Percentiles rank a stretch among this genome's conserved stretches.
These are phyloP conservation scores for Chaenocephalus aceratus DNA, from an alignment of 2,113 vertebrate genomes.

Conservation along the genomic window DNA sequence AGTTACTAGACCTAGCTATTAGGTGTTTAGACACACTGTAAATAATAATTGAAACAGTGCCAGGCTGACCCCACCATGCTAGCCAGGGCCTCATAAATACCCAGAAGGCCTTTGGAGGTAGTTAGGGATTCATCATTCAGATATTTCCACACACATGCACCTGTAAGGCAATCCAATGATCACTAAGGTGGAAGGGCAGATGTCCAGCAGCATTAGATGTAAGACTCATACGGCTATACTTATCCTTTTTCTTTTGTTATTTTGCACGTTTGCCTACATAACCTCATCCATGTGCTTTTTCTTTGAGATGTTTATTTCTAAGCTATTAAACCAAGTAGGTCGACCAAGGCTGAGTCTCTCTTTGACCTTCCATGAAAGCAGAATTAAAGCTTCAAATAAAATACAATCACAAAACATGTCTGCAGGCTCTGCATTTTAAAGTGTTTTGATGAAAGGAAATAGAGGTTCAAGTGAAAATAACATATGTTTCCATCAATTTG, in stretches of 20 bases:
- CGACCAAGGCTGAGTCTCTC: background rate
- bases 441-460: background rate
- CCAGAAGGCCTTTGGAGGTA: background rate
- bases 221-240: background rate
- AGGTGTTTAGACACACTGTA: background rate
- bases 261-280: background rate
- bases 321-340: background rate
- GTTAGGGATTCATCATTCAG: constrained; percentile 11
- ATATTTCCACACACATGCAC: background rate
- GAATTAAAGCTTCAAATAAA: background rate
- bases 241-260: background rate
- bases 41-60: background rate
- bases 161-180: background rate
- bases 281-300: background rate
- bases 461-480: constrained; percentile 21
- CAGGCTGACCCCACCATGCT: background rate
- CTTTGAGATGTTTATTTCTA: background rate
- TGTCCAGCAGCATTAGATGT: background rate
- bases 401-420: constrained; percentile 1
- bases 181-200: background rate
- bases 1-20: no score
- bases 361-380: background rate
- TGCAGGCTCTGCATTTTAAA: constrained; percentile 18
- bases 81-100: constrained; percentile 10
- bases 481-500: constrained; percentile 28